Evolutionary conservation across 2,113 vertebrate genomes (phyloP).

Genomic region (Pseudopipra pipra): DNA sequence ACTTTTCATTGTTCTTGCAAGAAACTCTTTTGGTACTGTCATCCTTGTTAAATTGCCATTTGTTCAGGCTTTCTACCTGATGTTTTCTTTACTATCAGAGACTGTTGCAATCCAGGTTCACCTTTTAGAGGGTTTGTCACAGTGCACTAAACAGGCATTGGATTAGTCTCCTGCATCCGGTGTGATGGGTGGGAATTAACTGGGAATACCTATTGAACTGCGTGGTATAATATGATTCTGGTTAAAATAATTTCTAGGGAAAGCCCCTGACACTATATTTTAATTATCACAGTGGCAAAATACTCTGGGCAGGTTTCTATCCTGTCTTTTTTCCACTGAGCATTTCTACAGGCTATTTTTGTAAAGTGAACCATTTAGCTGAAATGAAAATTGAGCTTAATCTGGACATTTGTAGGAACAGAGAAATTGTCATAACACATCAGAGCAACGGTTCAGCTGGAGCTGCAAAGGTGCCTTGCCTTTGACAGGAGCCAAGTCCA

Average conservation of each 20-base stretch:
- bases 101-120: neutral
- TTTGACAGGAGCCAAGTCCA: constrained; percentile 6
- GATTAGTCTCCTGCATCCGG: rapidly evolving
- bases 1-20: constrained; percentile 3
- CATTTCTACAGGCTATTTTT: neutral
- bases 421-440: neutral
- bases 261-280: neutral
- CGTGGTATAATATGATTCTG: neutral
- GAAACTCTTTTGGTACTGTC: neutral
- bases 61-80: neutral
- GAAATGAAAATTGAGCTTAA: constrained; percentile 12
- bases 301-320: neutral
- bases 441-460: neutral
- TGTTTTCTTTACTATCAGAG: neutral
- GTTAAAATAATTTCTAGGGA: neutral
- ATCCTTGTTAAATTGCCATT: neutral
- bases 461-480: neutral
- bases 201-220: neutral
- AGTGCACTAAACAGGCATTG: neutral
- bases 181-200: neutral
- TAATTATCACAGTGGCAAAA: neutral
- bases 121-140: neutral
- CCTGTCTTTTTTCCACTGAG: neutral
- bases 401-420: neutral
- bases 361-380: neutral